These are phyloP conservation scores for Chymomyza caudatula DNA, from an alignment of 2,888 invertebrate species.

Conservation along the genomic window DNA sequence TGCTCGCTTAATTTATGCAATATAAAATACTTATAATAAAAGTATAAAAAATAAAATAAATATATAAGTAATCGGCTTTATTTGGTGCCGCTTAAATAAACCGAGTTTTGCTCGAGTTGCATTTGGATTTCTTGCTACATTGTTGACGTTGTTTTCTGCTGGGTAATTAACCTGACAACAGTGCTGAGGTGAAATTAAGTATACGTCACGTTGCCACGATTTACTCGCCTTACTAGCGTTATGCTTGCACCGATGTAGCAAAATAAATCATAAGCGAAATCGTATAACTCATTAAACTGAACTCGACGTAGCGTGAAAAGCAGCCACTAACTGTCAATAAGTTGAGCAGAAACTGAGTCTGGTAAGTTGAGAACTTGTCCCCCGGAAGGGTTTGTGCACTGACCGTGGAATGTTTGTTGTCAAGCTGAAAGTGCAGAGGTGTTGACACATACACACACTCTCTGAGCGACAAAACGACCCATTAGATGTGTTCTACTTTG, in stretches of 20 bases:
- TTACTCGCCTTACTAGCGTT: constrained; percentile 1
- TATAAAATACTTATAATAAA: background rate
- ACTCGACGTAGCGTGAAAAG: background rate
- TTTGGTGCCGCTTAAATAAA: background rate
- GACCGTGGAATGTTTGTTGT: constrained; percentile 47
- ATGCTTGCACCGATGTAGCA: constrained; percentile 25
- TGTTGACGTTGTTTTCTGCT: constrained; percentile 36
- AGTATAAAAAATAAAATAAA: no score
- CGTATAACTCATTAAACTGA: background rate
- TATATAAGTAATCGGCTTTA: background rate
- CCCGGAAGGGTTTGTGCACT: constrained; percentile 63
- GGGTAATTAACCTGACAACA: constrained; percentile 19
- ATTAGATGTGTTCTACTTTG: background rate
- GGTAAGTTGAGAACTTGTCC: constrained; percentile 59
- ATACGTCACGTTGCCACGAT: constrained; percentile 56
- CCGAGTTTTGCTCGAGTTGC: background rate
- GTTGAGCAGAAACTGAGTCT: constrained; percentile 23
- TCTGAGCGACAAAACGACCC: background rate
- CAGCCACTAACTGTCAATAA: constrained; percentile 7
- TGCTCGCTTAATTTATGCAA: background rate
- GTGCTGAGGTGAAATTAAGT: constrained; percentile 37
- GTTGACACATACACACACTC: constrained; percentile 34
- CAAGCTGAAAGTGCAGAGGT: constrained; percentile 55
- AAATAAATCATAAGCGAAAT: constrained; percentile 35
- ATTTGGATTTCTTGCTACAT: background rate